phyloP scores from a whole-genome alignment of 2,797 vertebrate species.

The Netta rufina region DNA sequence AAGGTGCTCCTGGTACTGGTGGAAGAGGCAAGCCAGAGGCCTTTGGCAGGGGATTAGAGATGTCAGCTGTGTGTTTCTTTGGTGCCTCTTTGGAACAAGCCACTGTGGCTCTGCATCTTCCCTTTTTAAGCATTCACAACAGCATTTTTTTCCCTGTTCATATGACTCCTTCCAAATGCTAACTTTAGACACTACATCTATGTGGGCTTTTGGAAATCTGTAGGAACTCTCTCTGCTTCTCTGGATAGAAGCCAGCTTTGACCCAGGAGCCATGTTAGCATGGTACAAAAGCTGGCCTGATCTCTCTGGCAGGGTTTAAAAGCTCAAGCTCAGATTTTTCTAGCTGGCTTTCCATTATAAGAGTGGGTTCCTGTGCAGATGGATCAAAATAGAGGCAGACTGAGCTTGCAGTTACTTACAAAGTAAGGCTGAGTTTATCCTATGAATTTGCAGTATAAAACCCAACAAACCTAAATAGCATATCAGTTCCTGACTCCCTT shows the following conservation, averaged over 20 bases:
- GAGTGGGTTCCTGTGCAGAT: not conserved
- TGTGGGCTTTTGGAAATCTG: not conserved
- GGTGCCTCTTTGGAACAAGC: not conserved
- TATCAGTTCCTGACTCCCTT: not conserved
- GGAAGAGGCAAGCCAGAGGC: not conserved
- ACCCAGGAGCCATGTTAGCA: not conserved
- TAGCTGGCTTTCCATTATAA: not conserved
- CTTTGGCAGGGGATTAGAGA: not conserved
- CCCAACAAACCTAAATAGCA: constrained; percentile 19
- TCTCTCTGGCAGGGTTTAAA: not conserved
- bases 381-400: constrained; percentile 20
- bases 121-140: not conserved
- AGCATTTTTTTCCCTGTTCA: not conserved
- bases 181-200: not conserved
- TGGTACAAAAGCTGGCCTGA: not conserved
- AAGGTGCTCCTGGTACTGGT: not conserved
- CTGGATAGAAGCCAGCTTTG: not conserved
- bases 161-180: not conserved
- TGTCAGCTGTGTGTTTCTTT: not conserved
- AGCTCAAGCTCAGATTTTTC: not conserved
- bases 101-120: not conserved
- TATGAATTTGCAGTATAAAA: not conserved
- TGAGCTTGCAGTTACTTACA: constrained; percentile 18
- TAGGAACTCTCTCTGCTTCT: not conserved
- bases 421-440: constrained; percentile 30